Evolutionary conservation across 2,113 vertebrate species (phyloP).

Genomic region (Hippolais icterina): DNA sequence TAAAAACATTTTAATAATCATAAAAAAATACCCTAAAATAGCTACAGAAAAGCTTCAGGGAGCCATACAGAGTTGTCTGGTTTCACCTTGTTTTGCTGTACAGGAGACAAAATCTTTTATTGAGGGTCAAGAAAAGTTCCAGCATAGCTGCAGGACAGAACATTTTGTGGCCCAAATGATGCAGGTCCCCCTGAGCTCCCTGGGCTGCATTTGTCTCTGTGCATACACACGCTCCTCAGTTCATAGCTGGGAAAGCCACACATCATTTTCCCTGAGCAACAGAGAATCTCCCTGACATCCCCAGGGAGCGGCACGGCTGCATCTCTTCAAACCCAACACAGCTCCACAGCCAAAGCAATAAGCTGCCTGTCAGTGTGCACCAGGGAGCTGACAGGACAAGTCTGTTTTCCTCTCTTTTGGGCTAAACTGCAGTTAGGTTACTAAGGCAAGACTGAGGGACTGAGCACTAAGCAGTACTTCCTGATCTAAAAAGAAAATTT

Average conservation of each 20-base stretch:
- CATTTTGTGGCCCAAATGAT: accelerated
- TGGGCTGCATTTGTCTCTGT: not conserved
- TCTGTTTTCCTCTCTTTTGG: not conserved
- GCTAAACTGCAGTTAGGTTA: not conserved
- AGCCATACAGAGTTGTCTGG: not conserved
- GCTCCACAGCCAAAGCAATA: slow-evolving; percentile 54
- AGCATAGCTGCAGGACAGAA: not conserved
- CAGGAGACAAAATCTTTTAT: not conserved
- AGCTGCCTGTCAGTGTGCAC: slow-evolving; percentile 37
- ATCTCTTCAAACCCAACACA: slow-evolving; percentile 49
- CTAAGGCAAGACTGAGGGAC: not conserved
- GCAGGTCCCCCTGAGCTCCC: not conserved
- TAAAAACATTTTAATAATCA: not conserved
- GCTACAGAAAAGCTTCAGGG: not conserved
- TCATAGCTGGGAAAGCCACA: not conserved
- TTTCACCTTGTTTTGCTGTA: not conserved
- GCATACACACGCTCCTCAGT: not conserved
- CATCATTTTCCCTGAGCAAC: not conserved
- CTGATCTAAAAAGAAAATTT: not conserved
- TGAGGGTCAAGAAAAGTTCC: not conserved
- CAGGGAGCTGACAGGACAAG: slow-evolving; percentile 45
- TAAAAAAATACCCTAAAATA: not conserved
- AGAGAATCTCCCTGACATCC: slow-evolving; percentile 14
- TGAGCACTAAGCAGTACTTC: not conserved
- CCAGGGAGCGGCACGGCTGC: not conserved